These are phyloP conservation scores for Octopus bimaculoides DNA, from an alignment of 1,140 invertebrate species.

Conservation along the genomic window DNA sequence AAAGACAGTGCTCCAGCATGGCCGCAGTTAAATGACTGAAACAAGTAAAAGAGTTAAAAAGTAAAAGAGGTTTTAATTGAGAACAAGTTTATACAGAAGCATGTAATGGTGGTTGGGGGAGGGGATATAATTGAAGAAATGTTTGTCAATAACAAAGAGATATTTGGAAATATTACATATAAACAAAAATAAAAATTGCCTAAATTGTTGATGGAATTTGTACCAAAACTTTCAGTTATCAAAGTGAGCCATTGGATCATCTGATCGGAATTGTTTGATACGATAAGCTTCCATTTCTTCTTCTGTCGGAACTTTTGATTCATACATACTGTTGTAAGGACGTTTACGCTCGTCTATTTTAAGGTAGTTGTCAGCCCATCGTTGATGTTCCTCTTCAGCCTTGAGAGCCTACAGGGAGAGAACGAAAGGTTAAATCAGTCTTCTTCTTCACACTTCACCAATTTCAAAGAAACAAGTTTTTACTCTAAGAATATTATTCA, in stretches of 20 bases:
- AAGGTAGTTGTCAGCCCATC: conserved; percentile 67
- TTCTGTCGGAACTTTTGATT: conserved; percentile 78
- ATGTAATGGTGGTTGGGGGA: conserved; percentile 15
- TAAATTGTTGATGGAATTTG: too few relatives aligned
- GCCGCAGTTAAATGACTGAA: too few relatives aligned
- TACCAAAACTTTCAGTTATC: conserved; percentile 10
- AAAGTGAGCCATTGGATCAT: conserved; percentile 80
- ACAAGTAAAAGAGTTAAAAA: too few relatives aligned
- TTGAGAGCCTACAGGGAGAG: conserved; percentile 40
- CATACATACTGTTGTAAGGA: conserved; percentile 82
- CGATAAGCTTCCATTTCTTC: conserved; percentile 93
- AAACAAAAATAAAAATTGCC: too few relatives aligned
- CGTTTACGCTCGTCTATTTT: conserved; percentile 84
- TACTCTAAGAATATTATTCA: too few relatives aligned
- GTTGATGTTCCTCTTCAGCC: conserved; percentile 54
- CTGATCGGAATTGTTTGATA: conserved; percentile 77
- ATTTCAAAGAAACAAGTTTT: too few relatives aligned
- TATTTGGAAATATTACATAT: too few relatives aligned
- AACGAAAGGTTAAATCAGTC: not conserved
- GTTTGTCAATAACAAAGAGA: too few relatives aligned
- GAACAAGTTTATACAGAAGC: too few relatives aligned
- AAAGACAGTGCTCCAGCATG: too few relatives aligned
- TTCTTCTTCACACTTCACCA: not conserved
- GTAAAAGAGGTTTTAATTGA: too few relatives aligned
- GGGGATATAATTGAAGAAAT: conserved; percentile 19